Percentiles rank a stretch among this genome's conserved stretches.
Conservation (phyloP, 2,113 vertebrate genomes). For the Cyphomyrus discorhynchus region DNA sequence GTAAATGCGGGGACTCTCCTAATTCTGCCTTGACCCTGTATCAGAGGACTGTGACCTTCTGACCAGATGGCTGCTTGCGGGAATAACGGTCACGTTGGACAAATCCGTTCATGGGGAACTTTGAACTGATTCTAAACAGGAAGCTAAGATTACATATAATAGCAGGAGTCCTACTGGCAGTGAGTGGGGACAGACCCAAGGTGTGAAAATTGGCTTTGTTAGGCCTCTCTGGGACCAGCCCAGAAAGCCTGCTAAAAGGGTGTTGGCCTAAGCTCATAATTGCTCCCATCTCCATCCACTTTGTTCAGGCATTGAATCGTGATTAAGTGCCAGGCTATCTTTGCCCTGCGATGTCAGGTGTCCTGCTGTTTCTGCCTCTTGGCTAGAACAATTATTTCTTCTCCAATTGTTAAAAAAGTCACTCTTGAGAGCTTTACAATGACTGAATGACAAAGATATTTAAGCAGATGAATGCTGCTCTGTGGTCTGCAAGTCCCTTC, state of each 20-base stretch:
- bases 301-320: slow-evolving; percentile 58
- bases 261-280: slow-evolving; percentile 61
- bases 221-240: slow-evolving; percentile 59
- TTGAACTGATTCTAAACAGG: slow-evolving; percentile 53
- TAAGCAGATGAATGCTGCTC: slow-evolving; percentile 15
- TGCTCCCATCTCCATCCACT: slow-evolving; percentile 56
- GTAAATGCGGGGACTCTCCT: background rate
- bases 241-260: slow-evolving; percentile 56
- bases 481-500: slow-evolving; percentile 57
- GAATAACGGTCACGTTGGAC: background rate
- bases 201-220: slow-evolving; percentile 67
- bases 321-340: slow-evolving; percentile 48
- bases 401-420: slow-evolving; percentile 16
- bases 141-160: slow-evolving; percentile 65
- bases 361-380: slow-evolving; percentile 23
- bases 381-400: slow-evolving; percentile 20
- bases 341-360: slow-evolving; percentile 21
- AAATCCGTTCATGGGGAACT: background rate
- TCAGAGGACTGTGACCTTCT: background rate
- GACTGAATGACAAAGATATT: slow-evolving; percentile 2
- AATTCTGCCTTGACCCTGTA: background rate
- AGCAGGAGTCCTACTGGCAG: slow-evolving; percentile 49
- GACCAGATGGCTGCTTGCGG: slow-evolving; percentile 17
- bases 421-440: slow-evolving; percentile 12
- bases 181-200: slow-evolving; percentile 54